Conservation (phyloP, 2,888 invertebrate genomes). For the Augochlorella aurata region DNA sequence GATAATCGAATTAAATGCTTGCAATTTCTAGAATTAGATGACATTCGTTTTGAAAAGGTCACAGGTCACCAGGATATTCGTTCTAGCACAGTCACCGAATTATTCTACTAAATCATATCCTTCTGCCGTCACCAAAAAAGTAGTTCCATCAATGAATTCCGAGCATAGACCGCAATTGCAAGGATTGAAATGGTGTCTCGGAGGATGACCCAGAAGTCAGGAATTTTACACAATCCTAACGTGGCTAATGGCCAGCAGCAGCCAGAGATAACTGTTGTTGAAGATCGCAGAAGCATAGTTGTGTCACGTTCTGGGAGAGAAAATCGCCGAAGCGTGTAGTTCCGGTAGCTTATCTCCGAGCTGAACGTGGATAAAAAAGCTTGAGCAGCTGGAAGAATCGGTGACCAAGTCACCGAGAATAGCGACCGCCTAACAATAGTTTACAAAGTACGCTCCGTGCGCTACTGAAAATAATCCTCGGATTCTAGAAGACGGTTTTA, state of each 20-base stretch:
- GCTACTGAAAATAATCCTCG: conserved; percentile 22
- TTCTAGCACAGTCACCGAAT: too few species aligned
- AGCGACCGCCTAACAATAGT: conserved; percentile 35
- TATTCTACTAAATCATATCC: not conserved
- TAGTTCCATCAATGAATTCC: not conserved
- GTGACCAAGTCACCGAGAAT: conserved; percentile 13
- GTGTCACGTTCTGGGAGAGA: conserved; percentile 29
- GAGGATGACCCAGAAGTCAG: not conserved
- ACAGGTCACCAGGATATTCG: not conserved
- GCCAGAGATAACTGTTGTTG: not conserved
- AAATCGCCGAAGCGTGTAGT: conserved; percentile 21
- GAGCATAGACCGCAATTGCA: not conserved
- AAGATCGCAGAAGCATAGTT: not conserved
- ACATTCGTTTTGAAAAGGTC: too few species aligned
- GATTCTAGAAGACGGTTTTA: conserved; percentile 2
- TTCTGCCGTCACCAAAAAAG: not conserved
- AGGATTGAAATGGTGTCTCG: not conserved
- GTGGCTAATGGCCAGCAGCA: not conserved
- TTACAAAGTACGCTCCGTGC: conserved; percentile 8
- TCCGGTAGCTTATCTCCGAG: conserved; percentile 24
- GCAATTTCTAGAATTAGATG: too few species aligned
- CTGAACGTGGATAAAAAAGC: not conserved
- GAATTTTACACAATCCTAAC: not conserved
- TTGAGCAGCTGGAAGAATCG: conserved; percentile 16
- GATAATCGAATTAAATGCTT: too few species aligned